These are phyloP conservation scores for Halcyon senegalensis DNA, from an alignment of 2,113 vertebrate genomes.

Conservation along the genomic window DNA sequence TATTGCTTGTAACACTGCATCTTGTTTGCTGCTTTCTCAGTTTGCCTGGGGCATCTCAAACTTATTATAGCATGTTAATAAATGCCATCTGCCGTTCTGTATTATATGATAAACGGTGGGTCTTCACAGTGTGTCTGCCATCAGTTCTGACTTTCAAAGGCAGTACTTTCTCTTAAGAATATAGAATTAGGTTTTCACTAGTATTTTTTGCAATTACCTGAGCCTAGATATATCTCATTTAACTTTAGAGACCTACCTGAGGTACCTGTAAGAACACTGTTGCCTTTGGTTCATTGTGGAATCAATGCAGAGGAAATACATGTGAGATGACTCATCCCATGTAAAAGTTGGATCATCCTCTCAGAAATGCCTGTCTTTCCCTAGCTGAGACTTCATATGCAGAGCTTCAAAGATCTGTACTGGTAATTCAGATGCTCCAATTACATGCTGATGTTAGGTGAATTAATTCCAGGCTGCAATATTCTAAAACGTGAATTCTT, in stretches of 20 bases:
- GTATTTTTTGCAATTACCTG: background rate
- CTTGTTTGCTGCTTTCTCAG: slow-evolving; percentile 15
- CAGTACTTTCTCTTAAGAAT: background rate
- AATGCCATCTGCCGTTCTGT: slow-evolving; percentile 25
- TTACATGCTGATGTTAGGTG: background rate
- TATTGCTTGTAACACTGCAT: slow-evolving; percentile 3
- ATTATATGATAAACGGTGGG: background rate
- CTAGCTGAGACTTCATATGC: background rate
- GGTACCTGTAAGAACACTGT: background rate
- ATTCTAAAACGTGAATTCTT: background rate
- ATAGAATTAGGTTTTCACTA: background rate
- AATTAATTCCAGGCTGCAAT: background rate
- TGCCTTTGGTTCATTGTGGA: background rate
- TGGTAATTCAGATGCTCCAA: background rate
- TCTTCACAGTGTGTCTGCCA: background rate
- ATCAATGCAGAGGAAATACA: background rate
- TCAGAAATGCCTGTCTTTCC: background rate
- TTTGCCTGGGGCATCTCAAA: slow-evolving; percentile 38
- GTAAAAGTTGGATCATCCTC: background rate
- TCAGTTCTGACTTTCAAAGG: background rate
- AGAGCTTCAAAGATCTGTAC: background rate
- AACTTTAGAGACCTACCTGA: background rate
- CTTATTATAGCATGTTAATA: slow-evolving; percentile 39
- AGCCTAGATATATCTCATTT: background rate
- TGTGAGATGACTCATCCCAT: background rate